Evolutionary conservation across 2,797 vertebrate species (phyloP).

Genomic region (Rhabdomys pumilio): DNA sequence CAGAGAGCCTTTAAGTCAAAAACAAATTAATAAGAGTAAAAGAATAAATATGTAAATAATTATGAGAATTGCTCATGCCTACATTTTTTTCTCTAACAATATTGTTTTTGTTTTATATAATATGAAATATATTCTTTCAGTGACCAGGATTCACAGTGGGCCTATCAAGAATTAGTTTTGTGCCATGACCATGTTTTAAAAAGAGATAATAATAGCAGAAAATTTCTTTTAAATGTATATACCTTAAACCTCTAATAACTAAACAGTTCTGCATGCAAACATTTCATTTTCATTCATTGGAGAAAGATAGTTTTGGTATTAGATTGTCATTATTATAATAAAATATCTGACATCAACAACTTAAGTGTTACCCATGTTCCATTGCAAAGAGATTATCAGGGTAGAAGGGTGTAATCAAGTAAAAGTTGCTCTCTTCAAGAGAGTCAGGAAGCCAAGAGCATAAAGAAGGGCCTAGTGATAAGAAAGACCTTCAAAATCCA

Average conservation of each 20-base stretch:
- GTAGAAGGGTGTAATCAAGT: not conserved
- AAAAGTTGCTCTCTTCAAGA: not conserved
- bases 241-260: not conserved
- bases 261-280: not conserved
- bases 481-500: not conserved
- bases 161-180: not conserved
- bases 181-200: not conserved
- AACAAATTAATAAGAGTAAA: not conserved
- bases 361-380: not conserved
- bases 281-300: not conserved
- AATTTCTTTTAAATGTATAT: not conserved
- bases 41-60: not conserved
- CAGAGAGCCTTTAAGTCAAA: not conserved
- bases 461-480: not conserved
- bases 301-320: not conserved
- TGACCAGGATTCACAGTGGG: not conserved
- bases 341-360: not conserved
- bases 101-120: not conserved
- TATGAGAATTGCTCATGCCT: not conserved
- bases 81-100: conserved; percentile 14
- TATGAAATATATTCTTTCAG: not conserved
- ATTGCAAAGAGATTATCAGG: not conserved
- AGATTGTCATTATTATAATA: not conserved
- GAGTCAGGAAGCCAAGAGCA: no score
- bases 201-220: not conserved